Base-by-base conservation (phyloP, 2,797 vertebrate species). In the Thaleichthys pacificus region DNA sequence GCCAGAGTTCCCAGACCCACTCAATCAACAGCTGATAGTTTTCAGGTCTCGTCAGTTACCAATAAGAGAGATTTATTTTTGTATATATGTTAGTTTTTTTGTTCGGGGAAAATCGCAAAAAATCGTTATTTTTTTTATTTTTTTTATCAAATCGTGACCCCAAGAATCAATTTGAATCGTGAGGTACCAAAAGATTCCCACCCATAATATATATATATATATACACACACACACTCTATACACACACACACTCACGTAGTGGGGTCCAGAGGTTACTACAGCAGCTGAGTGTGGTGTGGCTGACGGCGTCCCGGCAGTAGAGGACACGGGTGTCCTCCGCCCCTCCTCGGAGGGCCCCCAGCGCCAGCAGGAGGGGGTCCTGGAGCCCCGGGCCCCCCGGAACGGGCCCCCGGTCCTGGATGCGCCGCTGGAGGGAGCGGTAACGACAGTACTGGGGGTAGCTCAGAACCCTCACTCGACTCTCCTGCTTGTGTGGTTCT, bases 391-490 rank as follows among this genome's bases (percentile, higher is more conserved):
- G 75, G 0, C 70, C 79, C 14, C 80, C 77, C 0, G 88, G 38
- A 42, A 2, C 9, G 9, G 38, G 38, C 38, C 38, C 87, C 3
- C 71, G 38, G 0, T 82, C 87, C 75, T 87, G 89, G 63, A 93
- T 75, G 3, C 94, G 91, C 6, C 91, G 90, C 85, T 92, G 90
- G 72, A 95, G 87, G 0, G 93, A 93, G 73, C 93, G 93, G 35
- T 86, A 94, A 69, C 94, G 93, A 69, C 94, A 95, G 77, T 95
- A 95, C 88, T 94, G 93, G 0, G 92, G 93, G 83, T 93, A 95
- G 82, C 94, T 95, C 69, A 95, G 89, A 35, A 95, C 91, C 71
- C 85, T 92, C 54, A 95, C 77, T 11, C 38, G 38, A 6, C 38
- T 9, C 38, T 42, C 38, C 7, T 42, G 38, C 38, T 42, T 9